A percentile compares a stretch with the other conserved stretches of the same genome.
These are phyloP conservation scores for Vireo altiloquus DNA, from an alignment of 2,113 vertebrate species.

Conservation along the genomic window DNA sequence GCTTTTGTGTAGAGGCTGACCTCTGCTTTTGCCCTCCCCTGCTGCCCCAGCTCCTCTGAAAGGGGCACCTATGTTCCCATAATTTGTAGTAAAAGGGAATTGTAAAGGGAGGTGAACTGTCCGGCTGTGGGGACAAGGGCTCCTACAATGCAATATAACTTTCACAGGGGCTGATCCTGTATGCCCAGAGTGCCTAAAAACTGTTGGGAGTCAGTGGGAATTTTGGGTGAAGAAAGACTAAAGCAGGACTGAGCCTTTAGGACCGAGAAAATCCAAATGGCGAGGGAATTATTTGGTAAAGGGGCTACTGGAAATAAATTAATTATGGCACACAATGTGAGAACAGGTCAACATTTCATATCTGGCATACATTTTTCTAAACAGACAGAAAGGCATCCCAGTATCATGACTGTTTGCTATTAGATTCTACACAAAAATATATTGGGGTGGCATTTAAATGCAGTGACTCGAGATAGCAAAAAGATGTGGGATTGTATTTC, in stretches of 20 bases:
- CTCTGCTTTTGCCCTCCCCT: slow-evolving; percentile 36
- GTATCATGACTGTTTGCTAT: slow-evolving; percentile 8
- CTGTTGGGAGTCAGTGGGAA: neutral
- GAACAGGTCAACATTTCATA: slow-evolving; percentile 33
- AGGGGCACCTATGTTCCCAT: slow-evolving; percentile 44
- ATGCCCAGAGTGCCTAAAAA: accelerated
- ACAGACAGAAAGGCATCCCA: neutral
- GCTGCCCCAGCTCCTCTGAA: neutral
- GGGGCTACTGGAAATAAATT: neutral
- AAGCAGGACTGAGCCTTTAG: neutral
- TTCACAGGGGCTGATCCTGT: neutral
- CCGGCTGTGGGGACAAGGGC: neutral
- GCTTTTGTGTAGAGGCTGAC: slow-evolving; percentile 67
- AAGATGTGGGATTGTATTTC: slow-evolving; percentile 53
- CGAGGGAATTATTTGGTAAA: neutral
- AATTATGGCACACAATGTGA: neutral
- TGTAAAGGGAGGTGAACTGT: slow-evolving; percentile 13
- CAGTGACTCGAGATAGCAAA: slow-evolving; percentile 7
- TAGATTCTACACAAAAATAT: neutral
- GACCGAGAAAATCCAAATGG: neutral
- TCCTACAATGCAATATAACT: neutral
- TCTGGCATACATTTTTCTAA: neutral
- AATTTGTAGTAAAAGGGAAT: slow-evolving; percentile 45
- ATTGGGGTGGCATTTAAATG: slow-evolving; percentile 18
- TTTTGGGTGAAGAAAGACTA: neutral